These are phyloP conservation scores for Pemphredon lugubris DNA, from an alignment of 2,888 invertebrate genomes.

Conservation along the genomic window DNA sequence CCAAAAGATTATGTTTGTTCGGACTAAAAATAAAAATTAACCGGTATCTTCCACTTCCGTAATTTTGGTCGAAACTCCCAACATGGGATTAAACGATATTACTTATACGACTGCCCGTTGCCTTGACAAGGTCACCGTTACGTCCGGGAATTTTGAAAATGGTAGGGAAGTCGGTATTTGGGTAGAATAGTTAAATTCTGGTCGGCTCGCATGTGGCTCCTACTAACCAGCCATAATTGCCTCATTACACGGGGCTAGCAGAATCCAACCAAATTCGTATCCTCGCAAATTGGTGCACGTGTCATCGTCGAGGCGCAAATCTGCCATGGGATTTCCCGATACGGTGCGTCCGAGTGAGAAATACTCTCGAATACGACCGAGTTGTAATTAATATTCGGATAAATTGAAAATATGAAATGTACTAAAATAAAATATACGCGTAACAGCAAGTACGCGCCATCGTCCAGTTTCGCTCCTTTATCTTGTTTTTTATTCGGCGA, in stretches of 20 bases:
- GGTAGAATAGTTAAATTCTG: slow-evolving; percentile 22
- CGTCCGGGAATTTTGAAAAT: neutral
- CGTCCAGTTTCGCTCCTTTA: too few relatives aligned
- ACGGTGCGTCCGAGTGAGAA: slow-evolving; percentile 16
- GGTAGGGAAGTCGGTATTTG: neutral
- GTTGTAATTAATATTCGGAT: slow-evolving; percentile 33
- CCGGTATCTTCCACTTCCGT: too few relatives aligned
- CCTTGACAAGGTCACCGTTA: too few relatives aligned
- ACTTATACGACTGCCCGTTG: neutral
- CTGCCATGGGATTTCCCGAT: slow-evolving; percentile 29
- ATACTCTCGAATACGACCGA: slow-evolving; percentile 1
- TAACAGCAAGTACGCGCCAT: too few relatives aligned
- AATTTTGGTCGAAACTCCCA: too few relatives aligned
- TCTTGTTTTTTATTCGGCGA: too few relatives aligned
- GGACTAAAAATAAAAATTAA: too few relatives aligned
- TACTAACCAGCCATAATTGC: slow-evolving; percentile 27
- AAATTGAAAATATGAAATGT: slow-evolving; percentile 15
- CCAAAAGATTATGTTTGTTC: too few relatives aligned
- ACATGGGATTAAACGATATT: neutral
- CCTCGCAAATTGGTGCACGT: slow-evolving; percentile 40
- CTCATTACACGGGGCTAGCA: slow-evolving; percentile 33
- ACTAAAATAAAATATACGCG: too few relatives aligned
- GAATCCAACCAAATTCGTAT: slow-evolving; percentile 31
- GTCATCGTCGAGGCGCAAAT: slow-evolving; percentile 32
- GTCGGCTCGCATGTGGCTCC: neutral